A percentile compares a stretch with the other conserved stretches of the same genome.
Evolutionary conservation across 2,888 invertebrate genomes (phyloP).

Genomic region (Chaetogeoica ovagalla): DNA sequence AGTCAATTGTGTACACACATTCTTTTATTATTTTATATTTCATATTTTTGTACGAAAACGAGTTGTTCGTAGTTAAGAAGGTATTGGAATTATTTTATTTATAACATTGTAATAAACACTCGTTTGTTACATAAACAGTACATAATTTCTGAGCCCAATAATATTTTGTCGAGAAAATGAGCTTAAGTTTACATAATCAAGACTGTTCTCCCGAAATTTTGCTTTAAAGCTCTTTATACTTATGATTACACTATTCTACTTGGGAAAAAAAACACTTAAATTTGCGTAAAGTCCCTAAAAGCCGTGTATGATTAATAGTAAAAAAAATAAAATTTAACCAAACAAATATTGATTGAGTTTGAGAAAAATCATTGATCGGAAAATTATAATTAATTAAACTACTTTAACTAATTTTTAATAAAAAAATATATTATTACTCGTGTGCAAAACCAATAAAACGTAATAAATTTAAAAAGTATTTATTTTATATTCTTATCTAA

Average conservation of each 20-base stretch:
- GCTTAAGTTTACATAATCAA: not conserved
- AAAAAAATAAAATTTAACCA: no score
- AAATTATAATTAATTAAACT: no score
- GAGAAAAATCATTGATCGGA: no score
- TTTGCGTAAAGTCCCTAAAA: not conserved
- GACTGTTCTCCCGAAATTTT: not conserved
- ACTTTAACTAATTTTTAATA: no score
- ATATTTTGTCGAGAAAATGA: not conserved
- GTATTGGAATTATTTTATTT: not conserved
- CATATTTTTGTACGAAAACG: no score
- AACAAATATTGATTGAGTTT: no score
- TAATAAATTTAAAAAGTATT: not conserved
- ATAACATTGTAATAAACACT: not conserved
- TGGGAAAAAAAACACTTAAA: not conserved
- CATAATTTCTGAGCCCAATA: not conserved
- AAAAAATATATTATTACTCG: no score
- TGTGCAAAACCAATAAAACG: not conserved
- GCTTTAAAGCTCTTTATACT: no score
- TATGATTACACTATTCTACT: not conserved
- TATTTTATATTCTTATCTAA: constrained; percentile 4
- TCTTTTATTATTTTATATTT: no score
- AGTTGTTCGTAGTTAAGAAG: no score
- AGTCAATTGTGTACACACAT: no score
- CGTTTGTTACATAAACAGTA: not conserved
- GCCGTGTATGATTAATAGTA: no score